These are phyloP conservation scores for Canis aureus DNA, from an alignment of 2,113 vertebrate species.

Conservation along the genomic window DNA sequence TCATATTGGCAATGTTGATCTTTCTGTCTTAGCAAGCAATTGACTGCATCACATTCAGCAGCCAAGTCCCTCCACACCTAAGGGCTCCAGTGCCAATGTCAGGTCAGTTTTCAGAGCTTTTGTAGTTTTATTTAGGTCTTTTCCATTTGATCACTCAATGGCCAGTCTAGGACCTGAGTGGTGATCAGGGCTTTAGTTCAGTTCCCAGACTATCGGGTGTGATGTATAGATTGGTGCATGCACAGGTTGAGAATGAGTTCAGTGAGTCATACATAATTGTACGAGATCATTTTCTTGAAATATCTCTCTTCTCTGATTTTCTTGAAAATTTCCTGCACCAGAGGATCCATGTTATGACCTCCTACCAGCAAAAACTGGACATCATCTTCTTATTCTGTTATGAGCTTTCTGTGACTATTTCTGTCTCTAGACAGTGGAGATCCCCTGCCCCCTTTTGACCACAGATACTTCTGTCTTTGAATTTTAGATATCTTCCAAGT, in stretches of 20 bases:
- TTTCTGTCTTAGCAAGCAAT: not conserved
- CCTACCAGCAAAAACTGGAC: not conserved
- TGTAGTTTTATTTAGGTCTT: not conserved
- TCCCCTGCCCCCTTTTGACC: not conserved
- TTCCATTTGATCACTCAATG: rapidly evolving
- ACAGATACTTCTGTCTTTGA: rapidly evolving
- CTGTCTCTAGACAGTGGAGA: not conserved
- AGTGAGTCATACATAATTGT: not conserved
- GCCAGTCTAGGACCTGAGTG: not conserved
- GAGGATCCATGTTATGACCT: rapidly evolving
- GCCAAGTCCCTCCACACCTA: not conserved
- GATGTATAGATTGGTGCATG: not conserved
- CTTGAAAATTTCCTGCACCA: not conserved
- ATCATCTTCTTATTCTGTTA: not conserved
- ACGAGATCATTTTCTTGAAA: not conserved
- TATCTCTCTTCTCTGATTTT: not conserved
- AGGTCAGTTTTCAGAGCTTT: not conserved
- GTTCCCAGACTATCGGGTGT: not conserved
- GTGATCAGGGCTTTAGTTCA: not conserved
- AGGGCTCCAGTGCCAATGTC: not conserved
- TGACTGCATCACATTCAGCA: rapidly evolving
- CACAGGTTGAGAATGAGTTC: not conserved
- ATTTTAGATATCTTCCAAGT: not conserved
- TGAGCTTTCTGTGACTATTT: not conserved
- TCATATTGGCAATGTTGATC: not conserved